Evolutionary conservation across 2,797 vertebrate species (phyloP).

Genomic region (Tachyglossus aculeatus): DNA sequence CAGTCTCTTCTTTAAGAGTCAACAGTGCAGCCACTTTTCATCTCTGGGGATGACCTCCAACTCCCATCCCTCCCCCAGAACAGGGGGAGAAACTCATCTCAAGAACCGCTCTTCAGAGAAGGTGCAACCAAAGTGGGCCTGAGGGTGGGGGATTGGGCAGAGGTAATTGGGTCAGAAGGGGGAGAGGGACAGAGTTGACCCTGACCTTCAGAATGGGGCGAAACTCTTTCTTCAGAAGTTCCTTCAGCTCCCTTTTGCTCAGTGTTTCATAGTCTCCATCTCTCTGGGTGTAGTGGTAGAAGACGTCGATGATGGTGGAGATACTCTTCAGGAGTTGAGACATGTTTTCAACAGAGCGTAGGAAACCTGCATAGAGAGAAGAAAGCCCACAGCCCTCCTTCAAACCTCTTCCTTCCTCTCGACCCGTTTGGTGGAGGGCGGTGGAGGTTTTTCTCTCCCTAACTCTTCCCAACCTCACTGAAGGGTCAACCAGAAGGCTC

Average conservation of each 20-base stretch:
- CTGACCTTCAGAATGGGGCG: constrained; percentile 64
- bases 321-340: constrained; percentile 45
- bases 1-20: no score
- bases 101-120: no score
- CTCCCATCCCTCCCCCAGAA: no score
- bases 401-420: constrained; percentile 1
- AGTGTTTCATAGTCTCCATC: constrained; percentile 60
- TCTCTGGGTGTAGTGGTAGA: constrained; percentile 73
- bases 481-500: no score
- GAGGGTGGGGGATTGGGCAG: no score
- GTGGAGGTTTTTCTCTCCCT: no score
- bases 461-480: no score
- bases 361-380: constrained; percentile 27
- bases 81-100: no score
- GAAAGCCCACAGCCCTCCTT: background rate
- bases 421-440: background rate
- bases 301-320: constrained; percentile 71
- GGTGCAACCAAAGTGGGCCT: no score
- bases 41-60: no score
- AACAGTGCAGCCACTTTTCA: no score
- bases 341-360: constrained; percentile 39
- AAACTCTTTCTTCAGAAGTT: constrained; percentile 71
- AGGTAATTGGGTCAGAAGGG: constrained; percentile 21
- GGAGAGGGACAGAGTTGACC: constrained; percentile 11
- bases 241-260: constrained; percentile 76